Conservation (phyloP, 2,113 vertebrate species). For the Cacatua alba region DNA sequence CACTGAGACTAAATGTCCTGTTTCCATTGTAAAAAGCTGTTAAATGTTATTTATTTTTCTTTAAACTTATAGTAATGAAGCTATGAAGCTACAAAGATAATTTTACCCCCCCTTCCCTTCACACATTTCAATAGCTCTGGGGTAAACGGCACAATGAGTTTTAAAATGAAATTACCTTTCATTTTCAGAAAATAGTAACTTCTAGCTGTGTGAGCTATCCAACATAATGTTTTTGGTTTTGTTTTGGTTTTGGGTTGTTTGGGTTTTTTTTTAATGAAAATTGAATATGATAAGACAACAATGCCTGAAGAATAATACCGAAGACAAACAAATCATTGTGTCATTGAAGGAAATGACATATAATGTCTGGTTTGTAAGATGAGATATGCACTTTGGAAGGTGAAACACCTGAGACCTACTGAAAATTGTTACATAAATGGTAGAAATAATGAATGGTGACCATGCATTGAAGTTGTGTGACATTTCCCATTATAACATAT, state of each 20-base stretch:
- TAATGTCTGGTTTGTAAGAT: neutral
- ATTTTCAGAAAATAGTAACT: constrained; percentile 33
- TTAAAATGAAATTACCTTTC: constrained; percentile 39
- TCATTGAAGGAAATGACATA: neutral
- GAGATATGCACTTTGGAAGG: neutral
- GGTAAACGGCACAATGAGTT: constrained; percentile 16
- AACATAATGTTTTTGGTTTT: neutral
- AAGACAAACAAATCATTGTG: neutral
- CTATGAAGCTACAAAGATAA: constrained; percentile 13
- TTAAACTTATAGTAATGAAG: constrained; percentile 30
- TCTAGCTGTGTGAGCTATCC: neutral
- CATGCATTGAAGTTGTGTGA: neutral
- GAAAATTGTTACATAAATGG: neutral
- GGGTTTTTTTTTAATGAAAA: neutral
- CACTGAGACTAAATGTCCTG: constrained; percentile 47
- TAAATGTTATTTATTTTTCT: constrained; percentile 58
- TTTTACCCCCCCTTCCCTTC: neutral
- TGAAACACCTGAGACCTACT: neutral
- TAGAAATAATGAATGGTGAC: neutral
- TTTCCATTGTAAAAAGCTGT: constrained; percentile 51
- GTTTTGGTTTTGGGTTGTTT: neutral
- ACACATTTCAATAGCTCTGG: neutral
- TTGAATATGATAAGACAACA: neutral
- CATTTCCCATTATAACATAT: neutral
- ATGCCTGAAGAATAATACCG: neutral